These are phyloP conservation scores for Hemicrepidius hirtus DNA, from an alignment of 2,888 invertebrate species.

Conservation along the genomic window DNA sequence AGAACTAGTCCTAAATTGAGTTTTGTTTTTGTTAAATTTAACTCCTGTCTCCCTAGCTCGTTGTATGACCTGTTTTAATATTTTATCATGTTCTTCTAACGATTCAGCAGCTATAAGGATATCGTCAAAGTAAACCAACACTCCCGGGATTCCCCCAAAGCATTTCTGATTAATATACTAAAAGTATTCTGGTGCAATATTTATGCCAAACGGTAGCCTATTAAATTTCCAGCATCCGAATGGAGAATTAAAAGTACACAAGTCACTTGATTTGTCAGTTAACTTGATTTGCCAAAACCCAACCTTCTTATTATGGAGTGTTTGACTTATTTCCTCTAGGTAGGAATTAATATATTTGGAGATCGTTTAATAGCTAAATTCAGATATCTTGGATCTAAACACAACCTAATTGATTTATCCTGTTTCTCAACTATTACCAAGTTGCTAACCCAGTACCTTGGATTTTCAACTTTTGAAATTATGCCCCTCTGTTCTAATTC, in stretches of 20 bases:
- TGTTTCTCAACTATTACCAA: slow-evolving; percentile 60
- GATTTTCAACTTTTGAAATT: slow-evolving; percentile 46
- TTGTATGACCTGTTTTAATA: slow-evolving; percentile 56
- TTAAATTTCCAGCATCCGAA: slow-evolving; percentile 59
- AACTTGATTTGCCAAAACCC: slow-evolving; percentile 42
- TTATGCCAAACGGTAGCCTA: too few relatives aligned
- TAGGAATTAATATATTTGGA: slow-evolving; percentile 25
- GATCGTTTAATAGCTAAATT: too few relatives aligned
- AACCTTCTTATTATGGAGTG: slow-evolving; percentile 26
- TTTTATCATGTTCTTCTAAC: slow-evolving; percentile 57
- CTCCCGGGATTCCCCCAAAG: slow-evolving; percentile 62
- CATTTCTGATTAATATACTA: slow-evolving; percentile 62
- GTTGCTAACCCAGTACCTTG: too few relatives aligned
- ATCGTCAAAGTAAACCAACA: slow-evolving; percentile 65
- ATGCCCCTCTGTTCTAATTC: slow-evolving; percentile 37
- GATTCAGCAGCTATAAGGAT: slow-evolving; percentile 51
- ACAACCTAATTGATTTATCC: slow-evolving; percentile 57
- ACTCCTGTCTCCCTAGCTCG: slow-evolving; percentile 57
- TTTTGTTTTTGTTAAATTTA: slow-evolving; percentile 61
- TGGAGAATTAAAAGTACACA: slow-evolving; percentile 61
- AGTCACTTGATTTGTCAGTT: slow-evolving; percentile 26
- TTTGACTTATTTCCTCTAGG: slow-evolving; percentile 29
- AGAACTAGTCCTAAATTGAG: slow-evolving; percentile 55
- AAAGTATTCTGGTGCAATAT: too few relatives aligned
- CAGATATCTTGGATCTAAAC: slow-evolving; percentile 60